Percentiles rank a stretch among this genome's conserved stretches.
Conservation (phyloP, 2,888 invertebrate species). For the Melinaea menophilus region DNA sequence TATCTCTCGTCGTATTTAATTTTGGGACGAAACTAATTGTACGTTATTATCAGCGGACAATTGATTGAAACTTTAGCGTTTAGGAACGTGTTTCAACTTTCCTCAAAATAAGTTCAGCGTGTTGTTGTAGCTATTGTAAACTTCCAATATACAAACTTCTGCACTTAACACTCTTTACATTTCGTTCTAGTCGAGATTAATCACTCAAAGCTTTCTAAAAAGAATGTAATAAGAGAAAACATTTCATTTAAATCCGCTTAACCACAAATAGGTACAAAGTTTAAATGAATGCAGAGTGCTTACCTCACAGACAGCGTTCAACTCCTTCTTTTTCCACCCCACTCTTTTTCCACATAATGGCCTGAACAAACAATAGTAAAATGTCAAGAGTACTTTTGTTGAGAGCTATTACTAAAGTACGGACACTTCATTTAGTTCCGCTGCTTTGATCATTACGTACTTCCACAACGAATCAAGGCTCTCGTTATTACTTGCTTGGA, state of each 20-base stretch:
- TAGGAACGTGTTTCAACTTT: too few species aligned
- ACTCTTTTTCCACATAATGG: constrained; percentile 56
- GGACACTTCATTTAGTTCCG: constrained; percentile 27
- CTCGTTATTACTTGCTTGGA: constrained; percentile 10
- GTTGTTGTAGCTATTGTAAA: too few species aligned
- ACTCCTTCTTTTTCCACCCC: constrained; percentile 55
- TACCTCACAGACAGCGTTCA: constrained; percentile 39
- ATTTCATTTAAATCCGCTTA: constrained; percentile 22
- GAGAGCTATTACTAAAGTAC: constrained; percentile 35
- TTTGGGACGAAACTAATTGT: constrained; percentile 44
- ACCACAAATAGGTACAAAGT: constrained; percentile 26
- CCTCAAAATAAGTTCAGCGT: too few species aligned
- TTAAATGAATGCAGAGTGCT: constrained; percentile 31
- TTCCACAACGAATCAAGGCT: constrained; percentile 8
- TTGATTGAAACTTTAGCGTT: too few species aligned
- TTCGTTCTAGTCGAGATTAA: neutral
- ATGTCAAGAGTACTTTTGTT: constrained; percentile 46
- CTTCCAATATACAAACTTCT: too few species aligned
- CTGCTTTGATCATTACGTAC: constrained; percentile 21
- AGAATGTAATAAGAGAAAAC: neutral
- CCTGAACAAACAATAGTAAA: constrained; percentile 55
- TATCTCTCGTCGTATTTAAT: constrained; percentile 67
- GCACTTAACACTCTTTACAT: neutral
- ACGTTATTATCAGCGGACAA: too few species aligned
- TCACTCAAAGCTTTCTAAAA: neutral